Conservation (phyloP, 2,797 vertebrate species). For the Anolis apletophallus region DNA sequence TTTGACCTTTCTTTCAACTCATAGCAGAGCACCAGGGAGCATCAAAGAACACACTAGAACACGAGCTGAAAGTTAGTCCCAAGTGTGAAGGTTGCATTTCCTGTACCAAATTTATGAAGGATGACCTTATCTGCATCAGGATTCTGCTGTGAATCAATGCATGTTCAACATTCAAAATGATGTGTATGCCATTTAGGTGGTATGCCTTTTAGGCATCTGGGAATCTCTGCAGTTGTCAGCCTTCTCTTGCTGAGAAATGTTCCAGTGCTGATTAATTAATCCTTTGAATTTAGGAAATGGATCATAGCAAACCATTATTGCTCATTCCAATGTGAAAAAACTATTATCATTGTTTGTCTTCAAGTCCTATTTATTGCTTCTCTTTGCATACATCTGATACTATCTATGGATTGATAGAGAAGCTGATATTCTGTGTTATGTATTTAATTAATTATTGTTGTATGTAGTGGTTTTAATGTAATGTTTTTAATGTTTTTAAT, state of each 20-base stretch:
- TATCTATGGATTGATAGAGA: too few relatives aligned
- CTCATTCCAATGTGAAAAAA: neutral
- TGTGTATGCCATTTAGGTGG: neutral
- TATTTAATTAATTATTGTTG: too few relatives aligned
- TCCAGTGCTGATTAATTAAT: neutral
- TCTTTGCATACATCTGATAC: too few relatives aligned
- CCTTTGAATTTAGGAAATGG: neutral
- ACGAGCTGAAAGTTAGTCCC: neutral
- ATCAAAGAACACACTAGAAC: neutral
- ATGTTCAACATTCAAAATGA: neutral
- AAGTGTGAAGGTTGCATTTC: neutral
- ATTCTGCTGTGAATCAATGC: neutral
- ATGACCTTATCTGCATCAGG: neutral
- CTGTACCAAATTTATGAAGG: neutral
- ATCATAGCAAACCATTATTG: neutral
- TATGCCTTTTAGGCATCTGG: neutral
- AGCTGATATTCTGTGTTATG: too few relatives aligned
- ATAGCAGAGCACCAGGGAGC: neutral
- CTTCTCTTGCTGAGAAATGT: neutral
- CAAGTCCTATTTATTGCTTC: too few relatives aligned
- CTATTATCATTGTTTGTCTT: too few relatives aligned
- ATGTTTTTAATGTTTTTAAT: too few relatives aligned
- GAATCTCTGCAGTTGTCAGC: neutral
- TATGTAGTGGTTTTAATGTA: too few relatives aligned
- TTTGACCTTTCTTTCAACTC: conserved; percentile 21